These are phyloP conservation scores for Clarias gariepinus DNA, from an alignment of 2,113 vertebrate genomes.

Conservation along the genomic window DNA sequence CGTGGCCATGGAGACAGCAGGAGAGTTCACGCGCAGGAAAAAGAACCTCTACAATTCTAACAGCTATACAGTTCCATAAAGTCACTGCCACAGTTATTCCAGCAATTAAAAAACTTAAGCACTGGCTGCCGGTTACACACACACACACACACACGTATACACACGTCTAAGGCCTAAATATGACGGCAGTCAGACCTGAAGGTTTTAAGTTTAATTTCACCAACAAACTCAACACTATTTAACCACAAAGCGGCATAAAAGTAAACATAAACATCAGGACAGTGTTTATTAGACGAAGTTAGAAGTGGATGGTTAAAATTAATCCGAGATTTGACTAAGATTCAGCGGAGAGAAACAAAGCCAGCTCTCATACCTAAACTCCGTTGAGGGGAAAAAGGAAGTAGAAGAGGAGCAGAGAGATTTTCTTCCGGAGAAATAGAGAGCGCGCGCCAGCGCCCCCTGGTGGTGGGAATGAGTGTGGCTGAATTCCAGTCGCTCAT, in stretches of 20 bases:
- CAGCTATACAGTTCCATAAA: neutral
- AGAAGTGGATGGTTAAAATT: conserved; percentile 60
- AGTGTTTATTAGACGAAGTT: neutral
- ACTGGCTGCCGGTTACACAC: neutral
- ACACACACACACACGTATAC: too few relatives aligned
- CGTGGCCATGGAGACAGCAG: neutral
- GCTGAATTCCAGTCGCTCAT: neutral
- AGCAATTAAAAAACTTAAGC: neutral
- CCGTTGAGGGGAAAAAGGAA: conserved; percentile 77
- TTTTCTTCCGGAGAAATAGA: conserved; percentile 74
- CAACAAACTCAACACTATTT: neutral
- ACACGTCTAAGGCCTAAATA: conserved; percentile 30
- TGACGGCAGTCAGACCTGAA: neutral
- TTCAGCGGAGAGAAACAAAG: conserved; percentile 41
- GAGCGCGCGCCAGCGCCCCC: neutral
- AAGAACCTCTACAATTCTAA: neutral
- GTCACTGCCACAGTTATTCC: neutral
- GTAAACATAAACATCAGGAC: neutral
- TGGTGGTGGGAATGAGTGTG: neutral
- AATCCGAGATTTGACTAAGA: conserved; percentile 63
- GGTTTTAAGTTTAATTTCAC: neutral
- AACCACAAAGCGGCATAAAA: neutral
- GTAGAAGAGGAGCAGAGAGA: conserved; percentile 36
- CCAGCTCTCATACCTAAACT: conserved; percentile 70
- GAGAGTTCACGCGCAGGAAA: neutral